phyloP scores from a whole-genome alignment of 2,888 invertebrate species.

The Palloptera scutellata region DNA sequence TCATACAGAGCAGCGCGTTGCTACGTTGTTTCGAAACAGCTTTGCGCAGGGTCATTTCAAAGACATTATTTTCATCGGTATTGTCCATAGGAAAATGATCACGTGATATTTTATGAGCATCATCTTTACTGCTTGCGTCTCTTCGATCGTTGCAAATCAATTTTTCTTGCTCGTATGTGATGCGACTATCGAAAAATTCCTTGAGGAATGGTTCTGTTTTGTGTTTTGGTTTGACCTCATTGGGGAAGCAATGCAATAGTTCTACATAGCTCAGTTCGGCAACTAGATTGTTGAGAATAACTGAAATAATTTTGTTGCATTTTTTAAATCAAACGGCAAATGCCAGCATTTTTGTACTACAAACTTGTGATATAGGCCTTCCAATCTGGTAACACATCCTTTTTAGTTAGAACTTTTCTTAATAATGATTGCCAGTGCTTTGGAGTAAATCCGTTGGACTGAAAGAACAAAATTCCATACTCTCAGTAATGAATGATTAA shows the following conservation, averaged over 20 bases:
- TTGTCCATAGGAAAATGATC: slow-evolving; percentile 60
- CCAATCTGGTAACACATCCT: slow-evolving; percentile 57
- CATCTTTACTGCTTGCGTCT: slow-evolving; percentile 2
- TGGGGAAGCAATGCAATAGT: slow-evolving; percentile 60
- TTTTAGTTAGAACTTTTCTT: slow-evolving; percentile 58
- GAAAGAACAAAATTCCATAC: slow-evolving; percentile 5
- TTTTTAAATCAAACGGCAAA: neutral
- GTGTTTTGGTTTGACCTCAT: slow-evolving; percentile 56
- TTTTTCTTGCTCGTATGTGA: slow-evolving; percentile 49
- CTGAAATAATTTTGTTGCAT: slow-evolving; percentile 39
- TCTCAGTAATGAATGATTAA: too few species aligned
- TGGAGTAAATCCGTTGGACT: slow-evolving; percentile 60
- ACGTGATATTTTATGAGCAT: slow-evolving; percentile 37
- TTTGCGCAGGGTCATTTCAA: slow-evolving; percentile 60
- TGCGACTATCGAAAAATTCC: slow-evolving; percentile 52
- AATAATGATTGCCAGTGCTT: slow-evolving; percentile 62
- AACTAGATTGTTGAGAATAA: slow-evolving; percentile 59
- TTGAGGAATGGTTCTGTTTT: slow-evolving; percentile 46
- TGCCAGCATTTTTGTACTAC: neutral
- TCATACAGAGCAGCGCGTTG: slow-evolving; percentile 69
- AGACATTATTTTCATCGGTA: slow-evolving; percentile 61
- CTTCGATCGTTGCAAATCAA: slow-evolving; percentile 41
- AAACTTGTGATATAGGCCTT: slow-evolving; percentile 57
- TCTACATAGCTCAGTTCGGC: slow-evolving; percentile 60
- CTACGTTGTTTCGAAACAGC: slow-evolving; percentile 70